These are phyloP conservation scores for Heliconius hewitsoni DNA, from an alignment of 1,140 invertebrate species.

Conservation along the genomic window DNA sequence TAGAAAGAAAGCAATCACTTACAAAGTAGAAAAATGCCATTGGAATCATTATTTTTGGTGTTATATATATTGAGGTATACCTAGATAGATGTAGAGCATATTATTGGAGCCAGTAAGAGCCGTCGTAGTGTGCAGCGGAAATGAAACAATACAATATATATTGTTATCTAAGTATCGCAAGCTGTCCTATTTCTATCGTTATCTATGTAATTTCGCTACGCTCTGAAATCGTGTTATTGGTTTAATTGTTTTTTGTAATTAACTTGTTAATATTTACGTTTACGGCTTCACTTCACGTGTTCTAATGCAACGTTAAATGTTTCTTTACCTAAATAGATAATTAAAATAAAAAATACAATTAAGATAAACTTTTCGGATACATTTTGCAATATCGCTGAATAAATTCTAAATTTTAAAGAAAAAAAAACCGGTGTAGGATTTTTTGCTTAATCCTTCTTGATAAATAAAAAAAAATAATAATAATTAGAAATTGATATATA, in stretches of 20 bases:
- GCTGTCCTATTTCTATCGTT: conserved; percentile 50
- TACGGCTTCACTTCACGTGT: conserved; percentile 24
- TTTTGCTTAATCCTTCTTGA: too few species aligned
- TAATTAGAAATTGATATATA: too few species aligned
- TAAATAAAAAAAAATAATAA: too few species aligned
- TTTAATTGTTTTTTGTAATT: conserved; percentile 63
- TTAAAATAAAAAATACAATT: background rate
- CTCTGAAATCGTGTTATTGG: conserved; percentile 40
- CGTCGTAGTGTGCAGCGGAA: background rate
- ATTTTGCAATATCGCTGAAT: too few species aligned
- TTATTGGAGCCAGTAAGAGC: background rate
- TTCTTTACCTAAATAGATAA: background rate
- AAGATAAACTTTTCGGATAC: too few species aligned
- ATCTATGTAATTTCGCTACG: conserved; percentile 46
- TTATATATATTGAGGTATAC: background rate
- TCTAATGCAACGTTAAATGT: background rate
- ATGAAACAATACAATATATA: conserved; percentile 7
- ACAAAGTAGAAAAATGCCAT: conserved; percentile 47
- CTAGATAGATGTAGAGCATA: background rate
- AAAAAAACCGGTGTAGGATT: too few species aligned
- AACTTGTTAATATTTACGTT: conserved; percentile 50
- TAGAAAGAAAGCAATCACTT: conserved; percentile 61
- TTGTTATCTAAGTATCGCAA: conserved; percentile 42
- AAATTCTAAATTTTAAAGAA: too few species aligned
- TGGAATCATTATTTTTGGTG: conserved; percentile 23